Evolutionary conservation across 1,140 invertebrate genomes (phyloP).

Genomic region (Diorhabda sublineata): DNA sequence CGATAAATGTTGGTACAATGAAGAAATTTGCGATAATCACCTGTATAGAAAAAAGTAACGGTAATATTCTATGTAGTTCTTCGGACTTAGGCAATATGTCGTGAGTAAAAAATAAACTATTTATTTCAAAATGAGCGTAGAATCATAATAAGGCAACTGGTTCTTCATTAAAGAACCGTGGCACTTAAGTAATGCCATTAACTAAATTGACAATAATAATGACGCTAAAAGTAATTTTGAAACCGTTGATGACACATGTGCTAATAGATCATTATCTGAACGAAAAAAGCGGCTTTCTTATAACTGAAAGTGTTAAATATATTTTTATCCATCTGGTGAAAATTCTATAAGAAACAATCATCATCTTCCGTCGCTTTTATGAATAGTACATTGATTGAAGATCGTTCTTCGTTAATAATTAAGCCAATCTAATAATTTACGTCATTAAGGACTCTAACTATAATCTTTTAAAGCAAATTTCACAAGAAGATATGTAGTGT

Average conservation of each 20-base stretch:
- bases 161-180: constrained; percentile 17
- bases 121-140: constrained; percentile 12
- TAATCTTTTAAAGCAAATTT: background rate
- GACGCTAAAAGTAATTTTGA: constrained; percentile 19
- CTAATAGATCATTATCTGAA: constrained; percentile 12
- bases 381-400: constrained; percentile 1
- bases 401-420: background rate
- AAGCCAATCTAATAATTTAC: no score
- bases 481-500: background rate
- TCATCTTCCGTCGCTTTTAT: constrained; percentile 13
- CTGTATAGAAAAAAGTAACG: no score
- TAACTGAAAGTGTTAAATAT: constrained; percentile 17
- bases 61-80: no score
- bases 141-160: constrained; percentile 13
- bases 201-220: constrained; percentile 23
- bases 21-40: no score
- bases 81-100: no score
- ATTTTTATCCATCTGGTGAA: constrained; percentile 4
- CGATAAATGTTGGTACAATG: no score
- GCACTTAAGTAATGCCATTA: constrained; percentile 21
- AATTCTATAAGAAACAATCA: background rate
- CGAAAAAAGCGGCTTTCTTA: constrained; percentile 4
- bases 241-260: constrained; percentile 18
- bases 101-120: background rate
- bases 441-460: background rate